Base-by-base conservation (phyloP, 1,140 invertebrate genomes). In the Nephila pilipes region DNA sequence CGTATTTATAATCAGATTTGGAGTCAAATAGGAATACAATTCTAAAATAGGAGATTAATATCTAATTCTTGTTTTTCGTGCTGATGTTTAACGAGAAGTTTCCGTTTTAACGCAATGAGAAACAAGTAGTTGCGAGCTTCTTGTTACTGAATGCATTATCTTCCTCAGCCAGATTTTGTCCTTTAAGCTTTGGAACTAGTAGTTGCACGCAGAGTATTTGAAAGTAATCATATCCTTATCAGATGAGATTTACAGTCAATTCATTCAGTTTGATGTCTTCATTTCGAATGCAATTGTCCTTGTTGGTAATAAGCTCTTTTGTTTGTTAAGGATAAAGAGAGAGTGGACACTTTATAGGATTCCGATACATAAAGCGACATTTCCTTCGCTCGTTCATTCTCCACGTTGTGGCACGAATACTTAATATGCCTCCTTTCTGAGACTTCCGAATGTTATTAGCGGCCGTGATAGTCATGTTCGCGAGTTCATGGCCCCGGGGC, bases 231-330 rank as follows among this genome's bases (percentile, higher is more conserved):
- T 75, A 32, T 36, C 32, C 18, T 75, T 75, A 75, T 75, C 69
- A 75, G 32, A 75, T 75, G 29, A 75, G 69, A 32, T 6, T 75
- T 75, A 25, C 20, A 5, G 69, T 36, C 25, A 65, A 65, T 6
- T n/a, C 20, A 65, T 18, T 75, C 29, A 16, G 69, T 75, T 75
- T 75, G 69, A 75, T 75, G 69, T 75, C 69, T 75, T 32, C 29
- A 32, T 75, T 75, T 75, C 10, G 69, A 36, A 32, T 75, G 69
- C 69, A 75, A 75, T 75, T 75, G 69, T 75, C 69, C 29, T 20
- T 32, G 10, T 16, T 16, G 16, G 29, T 75, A 75, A 75, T 75
- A 75, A 75, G 69, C 29, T 36, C 32, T 29, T 69, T 75, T 75
- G 32, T 75, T 75, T 75, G 18, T 32, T 29, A 36, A 2, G 69